A percentile compares a stretch with the other conserved stretches of the same genome.
These are phyloP conservation scores for Aleiodes sp. DNA, from an alignment of 1,140 invertebrate species.

Conservation along the genomic window DNA sequence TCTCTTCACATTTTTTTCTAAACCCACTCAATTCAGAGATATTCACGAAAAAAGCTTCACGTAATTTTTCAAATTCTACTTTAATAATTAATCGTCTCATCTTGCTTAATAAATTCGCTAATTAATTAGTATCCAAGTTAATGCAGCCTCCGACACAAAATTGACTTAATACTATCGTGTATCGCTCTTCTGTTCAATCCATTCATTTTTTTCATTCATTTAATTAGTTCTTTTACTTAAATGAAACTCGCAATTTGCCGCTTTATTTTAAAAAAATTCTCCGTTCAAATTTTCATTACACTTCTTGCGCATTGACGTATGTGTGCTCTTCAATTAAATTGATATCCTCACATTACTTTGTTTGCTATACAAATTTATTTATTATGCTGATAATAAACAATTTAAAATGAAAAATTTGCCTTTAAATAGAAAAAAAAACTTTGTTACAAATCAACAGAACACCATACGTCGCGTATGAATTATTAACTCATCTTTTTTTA, in stretches of 20 bases:
- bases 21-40: too few species aligned
- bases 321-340: background rate
- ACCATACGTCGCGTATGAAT: conserved; percentile 6
- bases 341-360: background rate
- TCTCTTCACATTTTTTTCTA: too few species aligned
- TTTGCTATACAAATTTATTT: conserved; percentile 33
- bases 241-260: background rate
- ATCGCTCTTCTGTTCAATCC: conserved; percentile 36
- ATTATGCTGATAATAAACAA: conserved; percentile 26
- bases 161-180: conserved; percentile 56
- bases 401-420: too few species aligned
- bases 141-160: conserved; percentile 30
- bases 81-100: too few species aligned
- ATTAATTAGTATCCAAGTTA: conserved; percentile 1
- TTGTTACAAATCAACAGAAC: conserved; percentile 20
- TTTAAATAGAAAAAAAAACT: too few species aligned
- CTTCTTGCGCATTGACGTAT: background rate
- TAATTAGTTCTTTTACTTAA: background rate
- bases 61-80: too few species aligned
- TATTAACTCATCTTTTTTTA: background rate
- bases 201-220: conserved; percentile 10
- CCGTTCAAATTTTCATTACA: background rate
- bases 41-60: too few species aligned
- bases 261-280: background rate
- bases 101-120: background rate